Evolutionary conservation across 1,140 invertebrate species (phyloP).

Genomic region (Penaeus vannamei): DNA sequence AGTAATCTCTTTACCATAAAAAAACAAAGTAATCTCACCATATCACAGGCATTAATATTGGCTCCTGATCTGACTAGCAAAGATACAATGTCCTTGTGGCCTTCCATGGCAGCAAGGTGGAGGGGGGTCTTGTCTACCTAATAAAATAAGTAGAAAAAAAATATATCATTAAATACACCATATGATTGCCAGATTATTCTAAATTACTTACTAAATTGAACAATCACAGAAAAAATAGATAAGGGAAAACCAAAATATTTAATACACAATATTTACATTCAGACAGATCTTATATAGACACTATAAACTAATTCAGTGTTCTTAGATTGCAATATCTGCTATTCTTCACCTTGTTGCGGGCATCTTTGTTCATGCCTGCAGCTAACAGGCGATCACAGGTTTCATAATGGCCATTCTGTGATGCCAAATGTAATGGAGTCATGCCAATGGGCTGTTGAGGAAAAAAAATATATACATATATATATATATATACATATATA

Average conservation of each 20-base stretch:
- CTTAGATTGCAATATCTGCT: background rate
- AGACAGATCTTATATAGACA: too few species aligned
- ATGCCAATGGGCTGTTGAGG: constrained; percentile 58
- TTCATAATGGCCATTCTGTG: constrained; percentile 61
- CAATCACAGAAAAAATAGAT: too few species aligned
- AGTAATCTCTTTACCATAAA: background rate
- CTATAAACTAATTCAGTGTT: background rate
- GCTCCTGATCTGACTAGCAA: constrained; percentile 50
- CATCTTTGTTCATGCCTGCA: constrained; percentile 62
- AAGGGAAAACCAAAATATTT: too few species aligned
- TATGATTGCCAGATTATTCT: background rate
- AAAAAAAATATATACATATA: background rate
- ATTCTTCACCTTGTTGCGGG: constrained; percentile 43
- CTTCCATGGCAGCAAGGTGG: constrained; percentile 56
- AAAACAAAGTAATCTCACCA: constrained; percentile 31
- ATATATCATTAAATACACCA: background rate
- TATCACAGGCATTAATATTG: constrained; percentile 56
- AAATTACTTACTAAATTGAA: background rate
- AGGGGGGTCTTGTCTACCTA: constrained; percentile 62
- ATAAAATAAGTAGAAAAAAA: background rate
- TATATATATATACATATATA: too few species aligned
- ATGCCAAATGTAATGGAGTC: constrained; percentile 54
- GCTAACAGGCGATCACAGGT: constrained; percentile 57
- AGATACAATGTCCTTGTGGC: constrained; percentile 56
- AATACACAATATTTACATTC: too few species aligned